phyloP scores from a whole-genome alignment of 2,888 invertebrate species.

The Villa cingulata region DNA sequence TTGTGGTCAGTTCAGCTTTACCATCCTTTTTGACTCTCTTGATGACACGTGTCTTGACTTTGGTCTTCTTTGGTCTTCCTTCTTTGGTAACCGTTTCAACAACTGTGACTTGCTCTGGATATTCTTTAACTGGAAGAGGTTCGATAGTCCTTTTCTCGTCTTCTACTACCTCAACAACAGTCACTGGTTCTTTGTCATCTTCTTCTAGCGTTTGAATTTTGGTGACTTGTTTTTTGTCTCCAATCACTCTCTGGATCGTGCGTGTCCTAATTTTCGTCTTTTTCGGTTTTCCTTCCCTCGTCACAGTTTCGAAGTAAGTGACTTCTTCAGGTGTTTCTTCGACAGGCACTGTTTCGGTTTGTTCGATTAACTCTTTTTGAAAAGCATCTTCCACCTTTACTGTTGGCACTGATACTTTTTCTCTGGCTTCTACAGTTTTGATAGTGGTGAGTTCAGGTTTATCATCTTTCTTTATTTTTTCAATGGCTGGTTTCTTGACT shows the following conservation, averaged over 20 bases:
- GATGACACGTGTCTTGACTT: conserved; percentile 25
- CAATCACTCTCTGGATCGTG: conserved; percentile 17
- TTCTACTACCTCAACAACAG: conserved; percentile 18
- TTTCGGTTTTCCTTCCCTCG: conserved; percentile 21
- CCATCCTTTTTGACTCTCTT: conserved; percentile 23
- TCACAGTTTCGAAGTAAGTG: conserved; percentile 18
- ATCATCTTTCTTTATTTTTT: conserved; percentile 18
- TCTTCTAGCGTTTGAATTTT: conserved; percentile 27
- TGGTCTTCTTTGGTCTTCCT: conserved; percentile 26
- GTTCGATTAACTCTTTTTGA: conserved; percentile 22
- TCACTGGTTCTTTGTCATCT: conserved; percentile 24
- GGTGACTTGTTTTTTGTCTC: conserved; percentile 23
- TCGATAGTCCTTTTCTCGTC: conserved; percentile 20
- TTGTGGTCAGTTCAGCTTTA: conserved; percentile 27
- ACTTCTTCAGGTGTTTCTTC: conserved; percentile 19
- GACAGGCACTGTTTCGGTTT: conserved; percentile 13
- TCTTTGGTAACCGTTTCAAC: conserved; percentile 32
- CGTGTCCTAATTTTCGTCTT: conserved; percentile 19
- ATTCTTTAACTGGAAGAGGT: conserved; percentile 10
- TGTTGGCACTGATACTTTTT: conserved; percentile 22
- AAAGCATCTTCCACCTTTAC: conserved; percentile 20
- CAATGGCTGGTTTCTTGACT: conserved; percentile 25
- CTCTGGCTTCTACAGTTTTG: conserved; percentile 21
- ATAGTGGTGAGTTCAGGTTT: conserved; percentile 21
- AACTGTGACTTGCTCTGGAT: conserved; percentile 26